A percentile compares a stretch with the other conserved stretches of the same genome.
These are phyloP conservation scores for Platyura marginata DNA, from an alignment of 1,140 invertebrate genomes.

Conservation along the genomic window DNA sequence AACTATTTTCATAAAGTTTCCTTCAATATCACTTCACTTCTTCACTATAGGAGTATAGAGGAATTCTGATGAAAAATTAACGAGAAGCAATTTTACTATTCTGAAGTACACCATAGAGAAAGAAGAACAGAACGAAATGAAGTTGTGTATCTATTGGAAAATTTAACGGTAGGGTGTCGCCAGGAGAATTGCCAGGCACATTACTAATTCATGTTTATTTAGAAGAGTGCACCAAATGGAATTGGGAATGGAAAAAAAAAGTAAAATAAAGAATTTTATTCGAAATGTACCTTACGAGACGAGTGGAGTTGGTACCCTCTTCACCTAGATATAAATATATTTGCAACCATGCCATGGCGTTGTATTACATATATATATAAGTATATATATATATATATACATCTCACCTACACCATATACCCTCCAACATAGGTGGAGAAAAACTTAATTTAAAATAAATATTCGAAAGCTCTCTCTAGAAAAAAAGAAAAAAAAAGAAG, in stretches of 20 bases:
- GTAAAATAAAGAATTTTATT: not conserved
- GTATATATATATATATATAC: no score
- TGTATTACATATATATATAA: no score
- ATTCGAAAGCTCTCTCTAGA: no score
- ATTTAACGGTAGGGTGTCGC: not conserved
- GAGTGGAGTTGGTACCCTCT: no score
- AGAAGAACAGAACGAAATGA: not conserved
- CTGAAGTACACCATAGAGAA: not conserved
- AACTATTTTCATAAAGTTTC: not conserved
- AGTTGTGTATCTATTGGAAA: constrained; percentile 1
- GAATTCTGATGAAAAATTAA: not conserved
- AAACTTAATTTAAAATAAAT: no score
- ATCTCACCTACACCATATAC: no score
- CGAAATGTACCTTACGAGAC: no score
- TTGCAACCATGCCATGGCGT: no score
- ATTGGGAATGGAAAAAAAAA: not conserved
- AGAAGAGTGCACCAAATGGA: constrained; percentile 1
- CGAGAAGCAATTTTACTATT: not conserved
- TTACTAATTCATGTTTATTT: constrained; percentile 2
- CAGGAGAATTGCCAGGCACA: not conserved
- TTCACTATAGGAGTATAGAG: not conserved
- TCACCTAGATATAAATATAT: no score
- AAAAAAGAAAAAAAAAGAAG: no score
- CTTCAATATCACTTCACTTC: not conserved
- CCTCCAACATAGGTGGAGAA: no score